Evolutionary conservation across 2,797 vertebrate genomes (phyloP), one percentile per base, ranked within the genome.

Genomic region (Sphaeramia orbicularis): DNA sequence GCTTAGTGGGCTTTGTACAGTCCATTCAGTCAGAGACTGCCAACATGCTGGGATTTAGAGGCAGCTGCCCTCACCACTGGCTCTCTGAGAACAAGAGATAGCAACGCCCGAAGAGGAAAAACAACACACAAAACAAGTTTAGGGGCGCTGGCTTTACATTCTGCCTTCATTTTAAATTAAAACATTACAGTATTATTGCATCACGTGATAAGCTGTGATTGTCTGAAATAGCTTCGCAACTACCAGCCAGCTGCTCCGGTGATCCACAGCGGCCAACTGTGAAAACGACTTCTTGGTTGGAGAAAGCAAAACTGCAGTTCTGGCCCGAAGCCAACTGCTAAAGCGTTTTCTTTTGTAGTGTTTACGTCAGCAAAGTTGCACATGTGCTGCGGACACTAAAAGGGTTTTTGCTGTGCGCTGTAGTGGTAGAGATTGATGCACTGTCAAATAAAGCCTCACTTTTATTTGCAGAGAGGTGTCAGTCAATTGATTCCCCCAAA

Each of bases 1-100:
- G 90, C 91, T 93, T 89, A 90, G 78, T 51, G 77, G 86, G 88
- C 87, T 93, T 92, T 91, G 91, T 85, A 75, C 68, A 82, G 86
- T 85, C 80, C 86, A 85, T 90, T 92, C 86, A 90, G 87, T 91
- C 89, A 91, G 78, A 74, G 80, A 74, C 83, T 84, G 81, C 76
- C 85, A 87, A 82, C 84, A 81, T 81, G 78, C 86, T 69, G 80
- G 88, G 91, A 90, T 92, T 92, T 92, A 79, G 70, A 85, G 55
- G 73, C 63, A 78, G 71, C 51, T 43, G 18, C 42, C 65, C 55
- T 71, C 53, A 76, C 74, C 45, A 61, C 78, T 70, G 75, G 59
- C 66, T 78, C 69, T 56, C 71, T 76, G 82, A 70, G 76, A 83
- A 56, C 78, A 83, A 81, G 49, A 81, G 72, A 78, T 85, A 84